Evolutionary conservation across 2,888 invertebrate genomes (phyloP).

Genomic region (Polia nebulosa): DNA sequence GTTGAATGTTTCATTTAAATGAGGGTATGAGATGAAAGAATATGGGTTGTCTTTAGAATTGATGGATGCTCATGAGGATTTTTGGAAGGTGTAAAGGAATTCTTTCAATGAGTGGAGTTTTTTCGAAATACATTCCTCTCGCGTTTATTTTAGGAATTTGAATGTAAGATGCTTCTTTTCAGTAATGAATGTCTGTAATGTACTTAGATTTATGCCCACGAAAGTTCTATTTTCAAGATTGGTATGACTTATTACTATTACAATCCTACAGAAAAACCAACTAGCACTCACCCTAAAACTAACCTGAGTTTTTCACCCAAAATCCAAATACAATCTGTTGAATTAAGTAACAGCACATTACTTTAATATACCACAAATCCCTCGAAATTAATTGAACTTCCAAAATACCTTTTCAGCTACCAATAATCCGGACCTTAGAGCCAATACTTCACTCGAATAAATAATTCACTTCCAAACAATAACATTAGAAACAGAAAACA

Average conservation of each 20-base stretch:
- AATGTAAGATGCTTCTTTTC: not conserved
- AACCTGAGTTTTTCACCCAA: not conserved
- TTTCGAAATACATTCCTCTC: not conserved
- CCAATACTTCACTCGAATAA: constrained; percentile 48
- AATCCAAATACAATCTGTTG: not conserved
- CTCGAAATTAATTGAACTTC: constrained; percentile 3
- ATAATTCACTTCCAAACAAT: constrained; percentile 57
- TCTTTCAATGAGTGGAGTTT: not conserved
- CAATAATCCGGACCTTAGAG: constrained; percentile 25
- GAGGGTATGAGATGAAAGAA: constrained; percentile 13
- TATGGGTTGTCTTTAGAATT: constrained; percentile 6
- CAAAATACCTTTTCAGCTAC: constrained; percentile 24
- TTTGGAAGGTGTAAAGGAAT: not conserved
- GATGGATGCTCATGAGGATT: not conserved
- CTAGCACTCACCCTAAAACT: not conserved
- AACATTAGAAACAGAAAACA: constrained; percentile 54
- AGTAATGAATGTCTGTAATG: not conserved
- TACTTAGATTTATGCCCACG: not conserved
- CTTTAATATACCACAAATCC: not conserved
- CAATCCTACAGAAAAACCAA: too few species aligned
- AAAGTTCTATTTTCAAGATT: not conserved
- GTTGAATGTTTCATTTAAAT: constrained; percentile 54
- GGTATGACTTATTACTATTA: too few species aligned
- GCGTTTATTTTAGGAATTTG: not conserved
- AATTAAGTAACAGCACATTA: not conserved